These are phyloP conservation scores for Crambe crambe DNA, from an alignment of 37 sponge, comb jelly and placozoan species.

Conservation along the genomic window DNA sequence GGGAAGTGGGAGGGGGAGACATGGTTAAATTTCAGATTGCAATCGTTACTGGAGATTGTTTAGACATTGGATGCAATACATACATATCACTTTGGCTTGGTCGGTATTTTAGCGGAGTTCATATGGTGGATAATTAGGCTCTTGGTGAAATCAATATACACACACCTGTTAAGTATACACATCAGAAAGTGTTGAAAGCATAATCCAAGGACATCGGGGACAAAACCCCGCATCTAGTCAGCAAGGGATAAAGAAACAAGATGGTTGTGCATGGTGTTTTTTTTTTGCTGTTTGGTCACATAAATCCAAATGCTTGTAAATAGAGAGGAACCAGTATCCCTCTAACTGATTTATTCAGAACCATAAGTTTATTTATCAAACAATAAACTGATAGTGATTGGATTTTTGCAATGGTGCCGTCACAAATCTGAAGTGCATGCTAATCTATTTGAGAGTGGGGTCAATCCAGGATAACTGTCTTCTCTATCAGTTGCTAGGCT, in stretches of 20 bases:
- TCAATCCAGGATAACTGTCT: background rate
- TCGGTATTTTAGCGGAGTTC: no score
- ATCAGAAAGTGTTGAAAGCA: constrained; percentile 43
- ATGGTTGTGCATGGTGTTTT: no score
- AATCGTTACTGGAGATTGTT: background rate
- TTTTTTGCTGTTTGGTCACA: no score
- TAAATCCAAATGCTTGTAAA: constrained; percentile 73
- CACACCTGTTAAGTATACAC: background rate
- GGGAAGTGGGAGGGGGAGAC: background rate
- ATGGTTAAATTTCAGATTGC: background rate
- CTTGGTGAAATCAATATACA: background rate
- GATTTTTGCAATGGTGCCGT: constrained; percentile 56
- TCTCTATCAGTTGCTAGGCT: background rate
- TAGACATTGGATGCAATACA: background rate
- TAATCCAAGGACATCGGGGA: constrained; percentile 1
- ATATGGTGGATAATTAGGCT: background rate
- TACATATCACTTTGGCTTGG: background rate
- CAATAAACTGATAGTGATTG: constrained; percentile 37
- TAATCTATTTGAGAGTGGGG: background rate
- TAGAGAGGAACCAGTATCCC: constrained; percentile 69
- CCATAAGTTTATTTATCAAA: background rate
- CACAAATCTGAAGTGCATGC: constrained; percentile 68
- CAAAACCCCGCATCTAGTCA: constrained; percentile 64
- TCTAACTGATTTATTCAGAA: constrained; percentile 56
- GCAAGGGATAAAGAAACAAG: no score